These are phyloP conservation scores for Tachysurus vachellii DNA, from an alignment of 2,113 vertebrate genomes.

Conservation along the genomic window DNA sequence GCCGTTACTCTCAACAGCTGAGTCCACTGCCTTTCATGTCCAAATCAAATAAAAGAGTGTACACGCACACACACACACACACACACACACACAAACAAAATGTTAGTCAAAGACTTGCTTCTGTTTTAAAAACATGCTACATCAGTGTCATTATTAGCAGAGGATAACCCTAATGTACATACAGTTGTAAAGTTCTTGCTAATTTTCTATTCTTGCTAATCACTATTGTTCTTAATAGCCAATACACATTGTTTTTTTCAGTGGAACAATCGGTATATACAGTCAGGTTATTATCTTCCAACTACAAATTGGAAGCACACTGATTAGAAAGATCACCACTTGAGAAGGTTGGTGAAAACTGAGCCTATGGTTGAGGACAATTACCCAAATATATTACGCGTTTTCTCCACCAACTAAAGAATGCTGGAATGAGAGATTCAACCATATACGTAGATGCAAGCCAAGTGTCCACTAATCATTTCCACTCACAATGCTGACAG, in stretches of 20 bases:
- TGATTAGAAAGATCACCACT: neutral
- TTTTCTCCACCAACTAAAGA: neutral
- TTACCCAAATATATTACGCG: neutral
- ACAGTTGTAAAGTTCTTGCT: neutral
- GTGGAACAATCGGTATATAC: too few relatives aligned
- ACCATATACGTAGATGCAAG: neutral
- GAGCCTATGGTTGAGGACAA: too few relatives aligned
- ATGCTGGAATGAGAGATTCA: neutral
- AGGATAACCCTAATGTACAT: neutral
- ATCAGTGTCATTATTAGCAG: neutral
- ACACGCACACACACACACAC: neutral
- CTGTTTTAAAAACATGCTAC: neutral
- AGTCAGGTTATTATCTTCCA: too few relatives aligned
- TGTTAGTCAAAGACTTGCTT: neutral
- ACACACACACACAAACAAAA: neutral
- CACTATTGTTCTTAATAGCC: neutral
- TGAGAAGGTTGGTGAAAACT: neutral
- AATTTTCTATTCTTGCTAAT: neutral
- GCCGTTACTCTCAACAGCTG: neutral
- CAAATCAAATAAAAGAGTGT: constrained; percentile 7
- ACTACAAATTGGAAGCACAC: neutral
- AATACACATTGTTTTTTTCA: neutral
- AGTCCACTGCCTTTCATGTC: neutral
- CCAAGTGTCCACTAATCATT: constrained; percentile 38
- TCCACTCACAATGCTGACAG: constrained; percentile 49